A percentile compares a stretch with the other conserved stretches of the same genome.
These are phyloP conservation scores for Acrossocheilus fasciatus DNA, from an alignment of 2,797 vertebrate genomes.

Conservation along the genomic window DNA sequence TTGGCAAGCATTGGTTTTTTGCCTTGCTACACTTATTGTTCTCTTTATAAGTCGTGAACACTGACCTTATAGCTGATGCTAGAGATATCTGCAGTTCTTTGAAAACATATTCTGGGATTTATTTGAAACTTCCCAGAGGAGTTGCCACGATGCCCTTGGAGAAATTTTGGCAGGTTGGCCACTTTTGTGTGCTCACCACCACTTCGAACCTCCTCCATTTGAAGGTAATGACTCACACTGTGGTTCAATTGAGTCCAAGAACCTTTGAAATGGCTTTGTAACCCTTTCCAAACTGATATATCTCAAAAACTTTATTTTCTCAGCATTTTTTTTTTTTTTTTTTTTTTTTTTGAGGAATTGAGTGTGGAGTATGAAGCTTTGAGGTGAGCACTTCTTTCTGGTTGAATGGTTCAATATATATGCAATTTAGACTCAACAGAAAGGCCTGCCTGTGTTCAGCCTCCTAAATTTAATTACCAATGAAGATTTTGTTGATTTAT, in stretches of 20 bases:
- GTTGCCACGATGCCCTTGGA: background rate
- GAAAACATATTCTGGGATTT: background rate
- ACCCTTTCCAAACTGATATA: background rate
- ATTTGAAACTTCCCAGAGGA: background rate
- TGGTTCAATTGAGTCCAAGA: slow-evolving; percentile 1
- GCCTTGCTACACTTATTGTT: background rate
- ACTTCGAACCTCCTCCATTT: background rate
- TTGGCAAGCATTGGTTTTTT: background rate
- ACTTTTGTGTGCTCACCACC: slow-evolving; percentile 7
- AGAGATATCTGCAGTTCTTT: background rate
- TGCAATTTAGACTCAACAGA: background rate
- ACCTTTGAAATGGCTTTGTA: slow-evolving; percentile 4
- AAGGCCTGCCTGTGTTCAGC: slow-evolving; percentile 8
- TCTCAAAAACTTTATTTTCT: background rate
- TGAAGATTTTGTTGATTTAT: background rate
- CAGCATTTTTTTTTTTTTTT: background rate
- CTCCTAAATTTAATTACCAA: slow-evolving; percentile 6
- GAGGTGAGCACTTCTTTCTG: background rate
- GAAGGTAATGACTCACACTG: slow-evolving; percentile 1
- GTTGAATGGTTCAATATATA: slow-evolving; percentile 7
- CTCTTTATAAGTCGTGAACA: background rate
- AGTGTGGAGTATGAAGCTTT: background rate
- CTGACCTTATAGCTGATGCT: slow-evolving; percentile 11
- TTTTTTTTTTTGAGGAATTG: background rate
- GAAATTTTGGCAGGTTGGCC: background rate